Evolutionary conservation across 30 jellyfish, hydroid and myxozoan genomes (phyloP), one percentile per base, ranked within the genome.

Genomic region (Hydra vulgaris): DNA sequence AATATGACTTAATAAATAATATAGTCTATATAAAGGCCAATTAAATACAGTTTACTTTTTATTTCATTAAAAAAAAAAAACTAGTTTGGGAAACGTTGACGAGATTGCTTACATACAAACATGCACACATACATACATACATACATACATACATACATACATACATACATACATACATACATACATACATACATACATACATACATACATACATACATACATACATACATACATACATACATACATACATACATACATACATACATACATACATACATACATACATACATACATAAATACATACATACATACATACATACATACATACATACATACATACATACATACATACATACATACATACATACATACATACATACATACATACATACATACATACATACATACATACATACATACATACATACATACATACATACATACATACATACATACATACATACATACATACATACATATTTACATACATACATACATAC

Each of bases 221-320:
- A 76, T 76, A 76, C 84, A 76, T 76, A 76, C 84, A 76, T 76
- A 76, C 84, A 76, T 76, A 76, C 84, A 76, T 76, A 76, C 84
- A 76, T 76, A 53, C 84, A 76, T 76, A 76, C 80, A 76, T 76
- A 76, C 84, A 76, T 76, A 76, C 84, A 76, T 76, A 76, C 84
- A 76, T 76, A 76, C 84, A 76, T 76, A 76, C 84, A 76, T 76
- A 76, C 84, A 76, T 76, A 76, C 84, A 76, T 76, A 26, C 84
- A 76, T 76, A 76, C 84, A 76, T 76, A 40, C 61, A 40, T 40
- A 40, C 61, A 40, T 40, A 40, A 5, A 40, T 40, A 40, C 61
- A 40, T 40, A 26, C 84, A 76, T 76, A 76, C 84, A 76, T 76
- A 76, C 84, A 76, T 76, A 76, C 84, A 76, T 76, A 76, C 84